phyloP scores from a whole-genome alignment of 2,888 invertebrate species.

The Chrysolina haemoptera region DNA sequence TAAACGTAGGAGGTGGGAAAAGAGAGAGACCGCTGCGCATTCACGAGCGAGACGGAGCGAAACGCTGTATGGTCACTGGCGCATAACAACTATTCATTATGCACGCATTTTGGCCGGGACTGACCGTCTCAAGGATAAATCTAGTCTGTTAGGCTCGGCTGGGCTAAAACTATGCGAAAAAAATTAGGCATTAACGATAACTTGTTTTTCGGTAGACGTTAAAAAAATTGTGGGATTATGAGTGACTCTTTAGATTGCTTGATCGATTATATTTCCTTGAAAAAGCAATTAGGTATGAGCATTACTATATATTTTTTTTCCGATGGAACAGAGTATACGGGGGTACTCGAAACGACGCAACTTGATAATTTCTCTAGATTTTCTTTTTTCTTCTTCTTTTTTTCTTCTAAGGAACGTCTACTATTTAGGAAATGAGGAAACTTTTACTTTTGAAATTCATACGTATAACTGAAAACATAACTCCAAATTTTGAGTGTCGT shows the following conservation, averaged over 20 bases:
- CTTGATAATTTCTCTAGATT: too few species aligned
- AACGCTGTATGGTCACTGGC: constrained; percentile 66
- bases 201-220: constrained; percentile 8
- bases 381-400: too few species aligned
- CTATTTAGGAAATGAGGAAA: too few species aligned
- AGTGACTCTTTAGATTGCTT: not conserved
- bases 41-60: constrained; percentile 38
- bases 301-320: not conserved
- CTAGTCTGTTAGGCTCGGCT: constrained; percentile 62
- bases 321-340: not conserved
- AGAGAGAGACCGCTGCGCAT: constrained; percentile 34
- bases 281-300: not conserved
- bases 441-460: too few species aligned
- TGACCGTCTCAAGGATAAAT: constrained; percentile 68
- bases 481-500: too few species aligned
- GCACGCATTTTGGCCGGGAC: constrained; percentile 59
- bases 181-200: constrained; percentile 22
- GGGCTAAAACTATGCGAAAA: constrained; percentile 36
- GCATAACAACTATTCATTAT: constrained; percentile 67
- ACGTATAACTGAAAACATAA: too few species aligned
- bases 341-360: not conserved
- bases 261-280: not conserved
- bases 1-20: constrained; percentile 43
- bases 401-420: too few species aligned
- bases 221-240: not conserved